Conservation (phyloP, 1,140 invertebrate species). For the Akabosia matsudoensis region DNA sequence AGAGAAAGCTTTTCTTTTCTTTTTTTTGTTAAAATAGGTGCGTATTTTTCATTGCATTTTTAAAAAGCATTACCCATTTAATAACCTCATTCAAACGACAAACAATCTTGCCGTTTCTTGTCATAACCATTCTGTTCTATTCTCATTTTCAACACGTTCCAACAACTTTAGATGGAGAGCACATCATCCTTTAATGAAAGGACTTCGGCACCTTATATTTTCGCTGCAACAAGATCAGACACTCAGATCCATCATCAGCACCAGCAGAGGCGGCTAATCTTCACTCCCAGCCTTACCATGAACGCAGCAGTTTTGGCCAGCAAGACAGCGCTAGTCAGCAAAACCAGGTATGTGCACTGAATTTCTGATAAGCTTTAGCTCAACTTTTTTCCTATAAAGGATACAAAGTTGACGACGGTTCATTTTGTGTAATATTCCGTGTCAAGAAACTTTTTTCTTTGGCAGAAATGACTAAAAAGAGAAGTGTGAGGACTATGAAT, state of each 20-base stretch:
- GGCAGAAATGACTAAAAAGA: no score
- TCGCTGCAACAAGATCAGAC: constrained; percentile 25
- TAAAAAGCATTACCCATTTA: no score
- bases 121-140: not conserved
- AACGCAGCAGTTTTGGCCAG: not conserved
- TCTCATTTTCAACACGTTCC: not conserved
- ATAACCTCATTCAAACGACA: no score
- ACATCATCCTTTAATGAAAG: constrained; percentile 34
- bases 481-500: no score
- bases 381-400: no score
- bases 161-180: constrained; percentile 44
- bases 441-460: no score
- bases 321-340: constrained; percentile 10
- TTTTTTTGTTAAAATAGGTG: no score
- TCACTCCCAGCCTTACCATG: constrained; percentile 6
- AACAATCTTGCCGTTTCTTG: no score
- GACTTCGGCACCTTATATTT: constrained; percentile 42
- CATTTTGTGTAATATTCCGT: not conserved
- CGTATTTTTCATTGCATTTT: no score
- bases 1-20: no score
- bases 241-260: constrained; percentile 20
- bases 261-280: constrained; percentile 10
- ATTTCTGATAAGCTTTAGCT: constrained; percentile 11
- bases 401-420: no score
- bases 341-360: constrained; percentile 21